phyloP scores from a whole-genome alignment of 1,140 invertebrate species.

The Chionoecetes opilio region DNA sequence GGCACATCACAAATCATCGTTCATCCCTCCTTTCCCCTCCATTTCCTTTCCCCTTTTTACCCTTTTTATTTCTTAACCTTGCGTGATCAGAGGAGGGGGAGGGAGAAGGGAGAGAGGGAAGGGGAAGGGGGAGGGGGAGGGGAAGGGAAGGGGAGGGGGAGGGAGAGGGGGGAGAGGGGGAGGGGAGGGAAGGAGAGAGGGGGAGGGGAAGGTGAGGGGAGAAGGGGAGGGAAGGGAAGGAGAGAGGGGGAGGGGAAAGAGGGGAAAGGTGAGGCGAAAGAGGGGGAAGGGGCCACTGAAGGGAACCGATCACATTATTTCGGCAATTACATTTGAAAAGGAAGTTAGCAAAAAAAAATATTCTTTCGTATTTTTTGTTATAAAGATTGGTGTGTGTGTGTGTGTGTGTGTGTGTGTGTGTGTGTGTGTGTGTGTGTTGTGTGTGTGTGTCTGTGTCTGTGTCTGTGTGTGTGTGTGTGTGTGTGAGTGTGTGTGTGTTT shows the following conservation, averaged over 20 bases:
- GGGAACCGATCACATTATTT: neutral
- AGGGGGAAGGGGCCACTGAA: neutral
- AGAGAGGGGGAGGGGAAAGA: no score
- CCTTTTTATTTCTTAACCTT: no score
- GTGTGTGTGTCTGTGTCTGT: slow-evolving; percentile 7
- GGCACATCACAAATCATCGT: no score
- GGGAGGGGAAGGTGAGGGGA: neutral
- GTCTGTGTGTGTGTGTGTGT: neutral
- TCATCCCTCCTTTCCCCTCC: neutral
- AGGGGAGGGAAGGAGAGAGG: no score
- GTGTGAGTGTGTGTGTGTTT: neutral
- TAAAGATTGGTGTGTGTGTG: neutral
- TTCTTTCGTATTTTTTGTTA: neutral
- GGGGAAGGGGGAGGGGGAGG: neutral
- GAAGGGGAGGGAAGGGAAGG: neutral
- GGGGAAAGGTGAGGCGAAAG: no score
- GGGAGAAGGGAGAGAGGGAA: neutral
- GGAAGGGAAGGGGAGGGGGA: neutral
- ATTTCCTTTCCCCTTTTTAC: neutral
- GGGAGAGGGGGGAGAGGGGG: no score
- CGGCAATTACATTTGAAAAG: neutral
- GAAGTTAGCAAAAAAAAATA: no score
- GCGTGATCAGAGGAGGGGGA: neutral
- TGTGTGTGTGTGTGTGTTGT: slow-evolving; percentile 27
- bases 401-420: slow-evolving; percentile 27